Evolutionary conservation across 2,113 vertebrate species (phyloP).

Genomic region (Apaloderma vittatum): DNA sequence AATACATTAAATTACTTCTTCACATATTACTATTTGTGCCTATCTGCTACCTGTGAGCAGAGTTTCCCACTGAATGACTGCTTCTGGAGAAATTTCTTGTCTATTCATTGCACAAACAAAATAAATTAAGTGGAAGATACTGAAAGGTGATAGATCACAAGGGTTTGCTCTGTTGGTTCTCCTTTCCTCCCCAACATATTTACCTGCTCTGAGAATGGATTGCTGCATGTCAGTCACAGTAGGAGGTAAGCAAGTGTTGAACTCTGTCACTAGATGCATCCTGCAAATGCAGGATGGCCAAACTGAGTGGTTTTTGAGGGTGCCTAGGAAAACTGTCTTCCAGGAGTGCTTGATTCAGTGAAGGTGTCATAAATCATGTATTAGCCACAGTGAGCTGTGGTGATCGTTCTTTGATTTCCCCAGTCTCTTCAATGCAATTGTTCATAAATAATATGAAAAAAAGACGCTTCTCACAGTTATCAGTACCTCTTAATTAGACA

Average conservation of each 20-base stretch:
- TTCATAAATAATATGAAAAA: neutral
- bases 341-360: neutral
- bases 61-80: neutral
- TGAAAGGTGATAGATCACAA: neutral
- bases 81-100: neutral
- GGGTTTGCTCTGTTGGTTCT: neutral
- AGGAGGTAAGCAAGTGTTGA: neutral
- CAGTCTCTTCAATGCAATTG: neutral
- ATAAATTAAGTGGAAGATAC: neutral
- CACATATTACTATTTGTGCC: neutral
- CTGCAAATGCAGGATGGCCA: neutral
- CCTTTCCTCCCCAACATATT: neutral
- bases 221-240: neutral
- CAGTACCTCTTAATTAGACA: neutral
- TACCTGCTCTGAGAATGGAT: neutral
- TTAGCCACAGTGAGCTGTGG: neutral
- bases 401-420: neutral
- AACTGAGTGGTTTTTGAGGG: accelerated
- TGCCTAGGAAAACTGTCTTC: neutral
- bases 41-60: neutral
- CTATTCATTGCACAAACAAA: neutral
- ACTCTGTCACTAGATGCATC: neutral
- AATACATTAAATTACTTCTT: neutral
- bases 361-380: neutral
- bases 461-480: neutral